Evolutionary conservation across 2,113 vertebrate genomes (phyloP), one percentile per base, ranked within the genome.

Genomic region (Neotragus moschatus): DNA sequence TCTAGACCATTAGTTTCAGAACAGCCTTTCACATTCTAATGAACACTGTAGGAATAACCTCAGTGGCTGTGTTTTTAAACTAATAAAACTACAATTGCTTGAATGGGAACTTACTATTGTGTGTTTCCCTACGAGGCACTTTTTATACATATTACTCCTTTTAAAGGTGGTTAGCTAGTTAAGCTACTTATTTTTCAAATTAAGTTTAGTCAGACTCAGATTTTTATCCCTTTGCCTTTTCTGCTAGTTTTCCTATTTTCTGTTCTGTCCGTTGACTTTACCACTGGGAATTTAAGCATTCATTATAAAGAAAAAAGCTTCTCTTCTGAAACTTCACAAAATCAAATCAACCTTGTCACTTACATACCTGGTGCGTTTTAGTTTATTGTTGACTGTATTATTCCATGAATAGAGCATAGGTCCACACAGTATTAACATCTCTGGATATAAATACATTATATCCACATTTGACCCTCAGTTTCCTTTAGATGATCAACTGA

Each of bases 1-100:
- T 97, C 60, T 56, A 77, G 56, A 47, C 26, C 51, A 70, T 96
- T 94, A 91, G 19, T 70, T 96, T 94, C 53, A 23, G 58, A 88
- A 86, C 39, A 49, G 43, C 60, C 77, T 53, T 49, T 56, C 61
- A 15, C 43, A 61, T 55, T 84, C 56, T 94, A 77, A 79, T 66
- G 86, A 60, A 90, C 30, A 30, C 30, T 77, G 9, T 51, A 61
- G 84, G 43, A 66, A 88, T 53, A 90, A 85, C 23, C 49, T 81
- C 14, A 49, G n/a, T 45, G 49, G 23, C 63, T 92, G 53, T 73
- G 63, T 70, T 94, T 94, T 96, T 88, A 90, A 95, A 81, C 30
- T 90, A 63, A 91, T 82, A 95, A 96, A 61, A 19, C 43, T 81
- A 26, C 75, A 61, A 0, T 66, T 88, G 55, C 85, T 94, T 36